Conservation (phyloP, 2,888 invertebrate genomes). For the Stenolophus ochropezus region DNA sequence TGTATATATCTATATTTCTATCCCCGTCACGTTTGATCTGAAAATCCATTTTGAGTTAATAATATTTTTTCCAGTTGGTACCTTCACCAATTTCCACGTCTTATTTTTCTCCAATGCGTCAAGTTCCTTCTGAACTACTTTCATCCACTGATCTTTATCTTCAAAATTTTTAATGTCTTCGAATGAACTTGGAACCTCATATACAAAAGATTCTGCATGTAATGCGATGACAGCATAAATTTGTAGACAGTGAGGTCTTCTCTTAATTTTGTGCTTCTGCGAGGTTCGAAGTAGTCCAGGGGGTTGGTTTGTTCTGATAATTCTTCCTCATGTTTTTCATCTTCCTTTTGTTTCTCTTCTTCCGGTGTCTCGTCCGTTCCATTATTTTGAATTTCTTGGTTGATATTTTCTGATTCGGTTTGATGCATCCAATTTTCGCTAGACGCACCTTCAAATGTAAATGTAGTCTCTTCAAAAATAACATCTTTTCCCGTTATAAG, state of each 20-base stretch:
- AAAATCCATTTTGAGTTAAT: conserved; percentile 64
- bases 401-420: not conserved
- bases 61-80: conserved; percentile 60
- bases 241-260: conserved; percentile 46
- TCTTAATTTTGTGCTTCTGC: conserved; percentile 25
- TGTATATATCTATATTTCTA: conserved; percentile 62
- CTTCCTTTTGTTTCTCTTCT: not conserved
- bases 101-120: conserved; percentile 62
- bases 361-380: not conserved
- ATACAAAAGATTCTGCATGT: conserved; percentile 56
- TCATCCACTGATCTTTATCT: conserved; percentile 59
- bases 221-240: conserved; percentile 46
- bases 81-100: conserved; percentile 62
- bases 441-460: conserved; percentile 42
- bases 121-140: conserved; percentile 63
- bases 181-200: conserved; percentile 53
- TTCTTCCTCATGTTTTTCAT: conserved; percentile 20
- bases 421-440: conserved; percentile 39
- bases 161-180: conserved; percentile 38
- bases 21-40: conserved; percentile 61
- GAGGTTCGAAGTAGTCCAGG: conserved; percentile 6
- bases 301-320: not conserved
- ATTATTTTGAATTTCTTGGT: not conserved
- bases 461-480: conserved; percentile 61
- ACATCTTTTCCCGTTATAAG: conserved; percentile 59